A percentile compares a stretch with the other conserved stretches of the same genome.
These are phyloP conservation scores for Falco novaeseelandiae DNA, from an alignment of 2,797 vertebrate species.

Conservation along the genomic window DNA sequence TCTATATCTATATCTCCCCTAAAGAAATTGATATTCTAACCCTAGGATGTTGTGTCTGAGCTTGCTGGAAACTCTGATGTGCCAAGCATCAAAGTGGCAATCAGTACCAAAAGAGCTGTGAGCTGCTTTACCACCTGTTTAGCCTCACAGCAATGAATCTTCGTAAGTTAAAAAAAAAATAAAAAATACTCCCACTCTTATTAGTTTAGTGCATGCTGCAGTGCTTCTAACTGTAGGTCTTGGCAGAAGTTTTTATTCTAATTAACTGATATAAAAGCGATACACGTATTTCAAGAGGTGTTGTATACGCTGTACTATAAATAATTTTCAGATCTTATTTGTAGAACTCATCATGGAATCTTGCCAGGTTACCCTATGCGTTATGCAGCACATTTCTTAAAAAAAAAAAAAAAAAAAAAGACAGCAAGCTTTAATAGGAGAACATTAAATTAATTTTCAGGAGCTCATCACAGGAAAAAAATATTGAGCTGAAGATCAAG, in stretches of 20 bases:
- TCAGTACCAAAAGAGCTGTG: conserved; percentile 1
- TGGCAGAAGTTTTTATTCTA: neutral
- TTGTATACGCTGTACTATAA: neutral
- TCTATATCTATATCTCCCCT: neutral
- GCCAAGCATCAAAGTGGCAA: conserved; percentile 19
- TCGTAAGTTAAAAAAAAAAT: neutral
- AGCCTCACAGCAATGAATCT: neutral
- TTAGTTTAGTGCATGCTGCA: neutral
- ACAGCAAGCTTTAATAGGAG: neutral
- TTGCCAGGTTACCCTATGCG: neutral
- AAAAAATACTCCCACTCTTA: neutral
- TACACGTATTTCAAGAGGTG: conserved; percentile 27
- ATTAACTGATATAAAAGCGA: neutral
- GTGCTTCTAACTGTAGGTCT: neutral
- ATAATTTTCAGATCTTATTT: neutral
- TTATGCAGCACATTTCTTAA: neutral
- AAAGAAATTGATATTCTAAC: neutral
- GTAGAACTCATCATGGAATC: neutral
- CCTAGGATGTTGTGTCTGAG: neutral
- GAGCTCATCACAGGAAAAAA: neutral
- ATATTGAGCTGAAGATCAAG: neutral
- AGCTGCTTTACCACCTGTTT: conserved; percentile 16
- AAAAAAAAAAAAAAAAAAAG: neutral
- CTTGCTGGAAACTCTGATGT: neutral
- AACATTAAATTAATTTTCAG: neutral